Base-by-base conservation (phyloP, 64 coral and sea anemone species). In the Stylophora pistillata region DNA sequence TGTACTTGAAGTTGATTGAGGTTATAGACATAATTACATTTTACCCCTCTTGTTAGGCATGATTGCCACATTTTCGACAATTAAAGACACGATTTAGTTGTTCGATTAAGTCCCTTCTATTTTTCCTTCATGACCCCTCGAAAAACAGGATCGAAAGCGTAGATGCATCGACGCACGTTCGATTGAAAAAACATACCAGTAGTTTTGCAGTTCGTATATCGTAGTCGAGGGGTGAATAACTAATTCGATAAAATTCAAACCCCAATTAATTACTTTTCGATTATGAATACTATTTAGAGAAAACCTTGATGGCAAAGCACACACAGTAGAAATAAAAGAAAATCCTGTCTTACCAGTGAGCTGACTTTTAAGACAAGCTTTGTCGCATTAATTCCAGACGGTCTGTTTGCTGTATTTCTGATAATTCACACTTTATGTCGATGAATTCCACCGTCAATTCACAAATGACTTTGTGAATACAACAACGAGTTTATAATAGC, bases 311-410 rank as follows among this genome's bases (percentile, higher is more conserved):
- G 9, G 30, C 18, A 65, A 81, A 63, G 20, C 78, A 26, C 12
- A 13, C 47, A 9, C 15, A 26, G 6, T 16, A 53, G 28, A 31
- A 20, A 15, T 33, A 20, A 12, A 34, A 17, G 58, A 84, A 84
- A 53, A 53, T 70, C 28, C 37, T 47, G 9, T 52, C 80, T 41
- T 84, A 84, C 80, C 80, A 33, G 80, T 41, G 15, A 21, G 75
- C 23, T 77, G 61, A 54, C 47, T 84, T 47, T 34, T 25, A 21
- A 25, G 21, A 33, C 12, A 27, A 63, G 31, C 58, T 82, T 41
- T 41, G 58, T 63, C 78, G 58, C 29, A 64, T 60, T 13, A 82
- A 60, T 15, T 29, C 56, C 21, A 26, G 28, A 20, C 61, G 9
- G 62, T 84, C 80, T 64, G 32, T 64, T 82, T 23, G 30, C 30